Conservation (phyloP, 2,113 vertebrate species). For the Nothobranchius kuhntae region DNA sequence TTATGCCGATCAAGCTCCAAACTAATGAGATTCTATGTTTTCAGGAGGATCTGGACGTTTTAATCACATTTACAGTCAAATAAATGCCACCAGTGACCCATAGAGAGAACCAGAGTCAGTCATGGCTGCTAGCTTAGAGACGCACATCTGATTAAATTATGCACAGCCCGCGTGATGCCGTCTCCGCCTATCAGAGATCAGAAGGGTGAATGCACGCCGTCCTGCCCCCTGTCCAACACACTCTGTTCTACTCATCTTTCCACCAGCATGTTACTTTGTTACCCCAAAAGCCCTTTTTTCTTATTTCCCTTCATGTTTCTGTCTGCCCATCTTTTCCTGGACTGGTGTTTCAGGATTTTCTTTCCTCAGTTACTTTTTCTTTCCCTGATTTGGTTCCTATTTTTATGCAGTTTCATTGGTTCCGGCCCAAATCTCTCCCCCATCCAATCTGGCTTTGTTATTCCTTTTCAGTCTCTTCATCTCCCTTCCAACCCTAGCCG, state of each 20-base stretch:
- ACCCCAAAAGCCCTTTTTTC: constrained; percentile 51
- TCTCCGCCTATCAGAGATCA: constrained; percentile 56
- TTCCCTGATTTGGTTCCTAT: constrained; percentile 8
- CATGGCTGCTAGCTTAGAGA: constrained; percentile 72
- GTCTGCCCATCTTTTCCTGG: constrained; percentile 29
- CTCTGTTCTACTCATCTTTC: constrained; percentile 46
- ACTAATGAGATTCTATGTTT: not conserved
- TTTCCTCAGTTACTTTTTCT: constrained; percentile 28
- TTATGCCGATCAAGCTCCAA: not conserved
- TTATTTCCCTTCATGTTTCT: constrained; percentile 37
- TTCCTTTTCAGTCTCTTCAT: constrained; percentile 22
- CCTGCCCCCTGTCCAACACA: constrained; percentile 46
- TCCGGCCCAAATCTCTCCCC: not conserved
- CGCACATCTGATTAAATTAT: constrained; percentile 84
- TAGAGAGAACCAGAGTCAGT: not conserved
- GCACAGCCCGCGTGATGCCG: constrained; percentile 62
- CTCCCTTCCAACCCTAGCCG: constrained; percentile 52
- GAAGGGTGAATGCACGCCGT: constrained; percentile 34
- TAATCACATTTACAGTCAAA: too few species aligned
- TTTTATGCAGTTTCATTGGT: constrained; percentile 4
- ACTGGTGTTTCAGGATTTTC: constrained; percentile 26
- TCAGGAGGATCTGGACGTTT: not conserved
- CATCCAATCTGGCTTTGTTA: not conserved
- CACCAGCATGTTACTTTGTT: constrained; percentile 45
- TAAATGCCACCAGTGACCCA: constrained; percentile 1